Percentiles rank a stretch among this genome's conserved stretches.
Conservation (phyloP, 2,113 vertebrate genomes). For the Ciconia boyciana region DNA sequence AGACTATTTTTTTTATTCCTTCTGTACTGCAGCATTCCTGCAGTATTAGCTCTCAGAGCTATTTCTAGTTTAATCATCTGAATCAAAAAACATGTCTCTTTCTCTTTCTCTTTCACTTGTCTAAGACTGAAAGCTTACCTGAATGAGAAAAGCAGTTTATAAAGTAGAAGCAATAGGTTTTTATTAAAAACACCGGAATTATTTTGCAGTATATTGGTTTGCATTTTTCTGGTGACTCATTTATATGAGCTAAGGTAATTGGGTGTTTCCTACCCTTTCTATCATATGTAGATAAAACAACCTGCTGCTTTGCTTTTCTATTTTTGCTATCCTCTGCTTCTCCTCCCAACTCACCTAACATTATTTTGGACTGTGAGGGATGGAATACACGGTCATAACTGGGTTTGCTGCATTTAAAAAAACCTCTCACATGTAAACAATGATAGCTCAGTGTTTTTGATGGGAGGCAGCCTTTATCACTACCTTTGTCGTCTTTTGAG, state of each 20-base stretch:
- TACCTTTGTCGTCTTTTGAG: not conserved
- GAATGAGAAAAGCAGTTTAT: not conserved
- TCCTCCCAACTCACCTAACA: not conserved
- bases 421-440: not conserved
- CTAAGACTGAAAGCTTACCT: not conserved
- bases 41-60: not conserved
- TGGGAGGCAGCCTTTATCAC: not conserved
- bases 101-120: not conserved
- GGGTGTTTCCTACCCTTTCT: not conserved
- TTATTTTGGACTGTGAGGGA: not conserved
- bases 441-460: not conserved
- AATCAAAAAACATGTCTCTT: not conserved
- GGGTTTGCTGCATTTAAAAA: not conserved
- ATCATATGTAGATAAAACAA: not conserved
- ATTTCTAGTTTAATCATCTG: conserved; percentile 20
- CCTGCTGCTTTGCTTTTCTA: not conserved
- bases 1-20: not conserved
- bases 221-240: not conserved
- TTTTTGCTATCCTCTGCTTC: not conserved
- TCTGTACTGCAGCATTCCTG: not conserved
- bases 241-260: not conserved
- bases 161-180: not conserved
- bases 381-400: not conserved
- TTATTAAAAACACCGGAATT: not conserved
- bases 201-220: not conserved